A percentile compares a stretch with the other conserved stretches of the same genome.
phyloP scores from a whole-genome alignment of 2,797 vertebrate species.

The Coendou prehensilis region DNA sequence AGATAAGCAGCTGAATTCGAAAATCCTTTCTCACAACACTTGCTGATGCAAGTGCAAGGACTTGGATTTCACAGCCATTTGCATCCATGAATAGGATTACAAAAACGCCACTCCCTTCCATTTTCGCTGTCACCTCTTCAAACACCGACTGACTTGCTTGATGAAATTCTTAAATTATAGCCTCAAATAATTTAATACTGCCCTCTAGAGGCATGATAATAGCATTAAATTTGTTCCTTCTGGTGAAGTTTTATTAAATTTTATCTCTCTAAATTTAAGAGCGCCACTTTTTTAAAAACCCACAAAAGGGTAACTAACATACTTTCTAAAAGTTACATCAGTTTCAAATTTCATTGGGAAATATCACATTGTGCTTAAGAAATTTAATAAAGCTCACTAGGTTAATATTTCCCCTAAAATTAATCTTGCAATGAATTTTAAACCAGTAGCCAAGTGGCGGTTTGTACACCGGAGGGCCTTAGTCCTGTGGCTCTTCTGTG shows the following conservation, averaged over 20 bases:
- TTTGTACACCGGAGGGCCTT: neutral
- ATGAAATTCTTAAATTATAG: conserved; percentile 72
- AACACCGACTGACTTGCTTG: conserved; percentile 43
- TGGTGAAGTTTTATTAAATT: conserved; percentile 64
- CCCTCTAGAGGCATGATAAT: conserved; percentile 85
- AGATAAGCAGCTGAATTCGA: conserved; percentile 14
- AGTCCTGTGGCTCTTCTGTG: neutral
- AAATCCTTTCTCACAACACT: neutral
- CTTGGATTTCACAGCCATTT: conserved; percentile 44
- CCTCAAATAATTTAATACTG: conserved; percentile 87
- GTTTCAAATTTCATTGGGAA: conserved; percentile 35
- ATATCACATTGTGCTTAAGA: neutral
- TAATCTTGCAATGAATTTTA: conserved; percentile 46
- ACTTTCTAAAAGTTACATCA: neutral
- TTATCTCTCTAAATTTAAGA: conserved; percentile 58
- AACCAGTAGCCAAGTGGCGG: neutral
- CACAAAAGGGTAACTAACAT: neutral
- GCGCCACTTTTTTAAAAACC: neutral
- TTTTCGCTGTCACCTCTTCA: conserved; percentile 48
- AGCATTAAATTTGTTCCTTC: conserved; percentile 63
- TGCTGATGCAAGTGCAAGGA: conserved; percentile 68
- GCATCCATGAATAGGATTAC: neutral
- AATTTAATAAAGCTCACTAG: neutral
- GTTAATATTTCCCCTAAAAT: conserved; percentile 29
- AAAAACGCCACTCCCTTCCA: neutral